Base-by-base conservation (phyloP, 2,888 invertebrate genomes). In the Lycaena phlaeas region DNA sequence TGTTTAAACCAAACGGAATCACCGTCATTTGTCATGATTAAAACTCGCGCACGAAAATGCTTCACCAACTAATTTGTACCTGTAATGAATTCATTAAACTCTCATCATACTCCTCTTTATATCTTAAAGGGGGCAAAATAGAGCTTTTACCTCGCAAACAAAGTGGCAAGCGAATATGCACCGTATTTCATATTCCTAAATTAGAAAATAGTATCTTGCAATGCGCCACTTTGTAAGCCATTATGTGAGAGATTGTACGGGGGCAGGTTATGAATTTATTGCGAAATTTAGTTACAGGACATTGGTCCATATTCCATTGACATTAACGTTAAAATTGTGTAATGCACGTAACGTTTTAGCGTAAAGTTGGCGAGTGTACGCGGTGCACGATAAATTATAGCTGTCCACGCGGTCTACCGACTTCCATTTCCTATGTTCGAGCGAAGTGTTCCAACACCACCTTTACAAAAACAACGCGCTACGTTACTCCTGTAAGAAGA, bases 361-460 rank as follows among this genome's bases (percentile, higher is more conserved):
- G 15, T 31, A 40, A 40, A 40, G 39, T 40, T 40, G 31, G 30
- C 17, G 25, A 40, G 22, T 40, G 31, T 40, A 40, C 39, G 26
- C 26, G 39, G 36, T 38, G 45, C 26, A 30, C 44, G 44, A 51
- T 52, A 51, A 51, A 51, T 52, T 51, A 48, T 44, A 47, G 42
- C 51, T 46, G 52, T 52, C 51, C 51, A 45, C 49, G 50, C 52
- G 52, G 49, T 51, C 47, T 52, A 52, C 52, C 49, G 45, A 49
- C 49, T 49, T 52, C 46, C 49, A 51, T 52, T 52, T 52, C 49
- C 52, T 49, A 49, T 37, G 45, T 48, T 49, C 45, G 46, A 49
- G 49, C 48, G 48, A 52, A 52, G 49, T 52, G 46, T 48, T 51
- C 48, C 36, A 43, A 40, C 47, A 50, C 49, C 46, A 43, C 40